Percentiles rank a stretch among this genome's conserved stretches.
phyloP scores from a whole-genome alignment of 2,797 vertebrate genomes.

The Smutsia temminckii region DNA sequence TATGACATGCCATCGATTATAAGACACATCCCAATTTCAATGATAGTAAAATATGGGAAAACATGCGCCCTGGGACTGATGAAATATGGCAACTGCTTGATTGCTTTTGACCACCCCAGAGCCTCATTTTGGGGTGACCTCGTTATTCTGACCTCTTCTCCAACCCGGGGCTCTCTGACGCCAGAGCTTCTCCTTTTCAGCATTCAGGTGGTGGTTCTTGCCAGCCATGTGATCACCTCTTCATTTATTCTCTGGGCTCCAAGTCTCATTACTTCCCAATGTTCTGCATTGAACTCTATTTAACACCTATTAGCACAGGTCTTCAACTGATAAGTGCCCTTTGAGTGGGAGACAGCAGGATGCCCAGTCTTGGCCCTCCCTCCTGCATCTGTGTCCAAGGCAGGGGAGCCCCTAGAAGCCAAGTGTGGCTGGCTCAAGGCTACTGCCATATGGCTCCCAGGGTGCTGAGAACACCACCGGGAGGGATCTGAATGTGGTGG shows the following conservation, averaged over 20 bases:
- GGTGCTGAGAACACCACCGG: neutral
- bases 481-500: neutral
- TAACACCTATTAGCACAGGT: slow-evolving; percentile 73
- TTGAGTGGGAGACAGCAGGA: neutral
- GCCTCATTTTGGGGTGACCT: neutral
- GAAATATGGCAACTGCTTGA: neutral
- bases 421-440: neutral
- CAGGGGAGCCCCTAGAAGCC: neutral
- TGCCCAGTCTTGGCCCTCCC: neutral
- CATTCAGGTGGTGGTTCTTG: slow-evolving; percentile 45
- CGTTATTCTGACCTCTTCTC: neutral
- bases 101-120: neutral
- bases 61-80: neutral
- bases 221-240: slow-evolving; percentile 28
- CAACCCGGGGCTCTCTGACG: neutral
- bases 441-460: too few relatives aligned
- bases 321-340: slow-evolving; percentile 60
- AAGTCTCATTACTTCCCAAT: slow-evolving; percentile 76
- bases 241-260: slow-evolving; percentile 62
- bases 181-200: neutral
- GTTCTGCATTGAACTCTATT: slow-evolving; percentile 73
- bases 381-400: neutral
- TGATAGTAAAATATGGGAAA: neutral
- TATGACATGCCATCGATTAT: neutral
- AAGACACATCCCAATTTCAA: neutral